Conservation (phyloP, 30 jellyfish, hydroid and myxozoan species). For the Turritopsis rubra region DNA sequence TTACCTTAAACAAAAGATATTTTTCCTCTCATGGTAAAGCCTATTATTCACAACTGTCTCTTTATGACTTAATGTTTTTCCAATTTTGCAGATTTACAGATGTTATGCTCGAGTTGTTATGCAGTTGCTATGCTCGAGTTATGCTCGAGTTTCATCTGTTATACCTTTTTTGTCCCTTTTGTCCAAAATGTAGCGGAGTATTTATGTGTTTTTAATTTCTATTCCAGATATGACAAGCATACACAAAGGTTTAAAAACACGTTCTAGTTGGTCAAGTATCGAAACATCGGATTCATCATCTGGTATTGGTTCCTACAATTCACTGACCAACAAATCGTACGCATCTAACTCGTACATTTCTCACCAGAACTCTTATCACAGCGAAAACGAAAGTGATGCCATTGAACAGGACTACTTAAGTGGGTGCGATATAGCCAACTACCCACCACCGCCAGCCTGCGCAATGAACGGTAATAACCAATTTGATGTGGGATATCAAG, state of each 20-base stretch:
- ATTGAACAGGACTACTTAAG: conserved; percentile 45
- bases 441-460: conserved; percentile 10
- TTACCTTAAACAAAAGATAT: neutral
- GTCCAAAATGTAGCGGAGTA: too few species aligned
- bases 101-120: too few species aligned
- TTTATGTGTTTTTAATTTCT: too few species aligned
- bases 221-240: neutral
- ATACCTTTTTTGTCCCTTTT: too few species aligned
- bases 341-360: conserved; percentile 32
- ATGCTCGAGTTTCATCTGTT: too few species aligned
- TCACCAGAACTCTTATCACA: conserved; percentile 33
- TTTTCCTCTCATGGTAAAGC: too few species aligned
- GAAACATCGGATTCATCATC: conserved; percentile 87
- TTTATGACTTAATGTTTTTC: too few species aligned
- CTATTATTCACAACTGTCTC: too few species aligned
- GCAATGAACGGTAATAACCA: conserved; percentile 13
- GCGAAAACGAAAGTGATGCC: conserved; percentile 59
- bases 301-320: conserved; percentile 92
- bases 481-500: too few species aligned
- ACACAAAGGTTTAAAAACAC: conserved; percentile 18
- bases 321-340: conserved; percentile 29
- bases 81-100: too few species aligned
- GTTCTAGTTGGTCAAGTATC: conserved; percentile 88
- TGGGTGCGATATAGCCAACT: conserved; percentile 1
- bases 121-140: too few species aligned